Base-by-base conservation (phyloP, 1,140 invertebrate species). In the Copidosoma floridanum region DNA sequence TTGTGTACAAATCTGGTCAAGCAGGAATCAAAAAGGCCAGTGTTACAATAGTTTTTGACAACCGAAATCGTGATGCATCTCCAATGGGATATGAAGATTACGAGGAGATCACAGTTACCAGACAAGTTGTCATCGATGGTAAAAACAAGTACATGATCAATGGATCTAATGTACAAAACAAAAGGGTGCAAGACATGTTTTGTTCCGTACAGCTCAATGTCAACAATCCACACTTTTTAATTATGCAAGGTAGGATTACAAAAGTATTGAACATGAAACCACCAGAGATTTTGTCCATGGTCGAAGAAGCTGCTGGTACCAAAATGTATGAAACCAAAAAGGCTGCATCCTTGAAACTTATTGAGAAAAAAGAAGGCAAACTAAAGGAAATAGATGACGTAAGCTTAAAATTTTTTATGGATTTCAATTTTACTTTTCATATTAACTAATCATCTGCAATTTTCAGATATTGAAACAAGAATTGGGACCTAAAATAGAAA, bases 231-330 rank as follows among this genome's bases (percentile, higher is more conserved):
- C 97, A 99, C 78, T 99, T 99, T 77, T 85, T 99, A 4, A 99
- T 99, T 67, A 99, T 99, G 97, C 98, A 99, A 85, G 98, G 98
- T 8, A 86, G 96, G 69, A 98, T 99, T 53, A 99, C 97, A 1
- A 99, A 99, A 85, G 97, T 99, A 1, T 83, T 99, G 2, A 99
- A 98, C 75, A 99, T 99, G 97, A 99, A 98, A 73, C 95, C 97
- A 14, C 85, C 87, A 58, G 97, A 99, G 89, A 97, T 99, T 74
- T 82, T 99, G 29, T 93, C 93, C 0, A 98, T 99, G 95, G 90
- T 99, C 57, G 98, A 99, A 82, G 98, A 99, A 83, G 96, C 97
- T 23, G 95, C 96, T 1, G 97, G 97, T n/a, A 98, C 97, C 1
- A 89, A 91, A 70, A 90, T 98, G 86, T 99, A 99, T 80, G 96